Evolutionary conservation across 2,113 vertebrate species (phyloP).

Genomic region (Dascyllus trimaculatus): DNA sequence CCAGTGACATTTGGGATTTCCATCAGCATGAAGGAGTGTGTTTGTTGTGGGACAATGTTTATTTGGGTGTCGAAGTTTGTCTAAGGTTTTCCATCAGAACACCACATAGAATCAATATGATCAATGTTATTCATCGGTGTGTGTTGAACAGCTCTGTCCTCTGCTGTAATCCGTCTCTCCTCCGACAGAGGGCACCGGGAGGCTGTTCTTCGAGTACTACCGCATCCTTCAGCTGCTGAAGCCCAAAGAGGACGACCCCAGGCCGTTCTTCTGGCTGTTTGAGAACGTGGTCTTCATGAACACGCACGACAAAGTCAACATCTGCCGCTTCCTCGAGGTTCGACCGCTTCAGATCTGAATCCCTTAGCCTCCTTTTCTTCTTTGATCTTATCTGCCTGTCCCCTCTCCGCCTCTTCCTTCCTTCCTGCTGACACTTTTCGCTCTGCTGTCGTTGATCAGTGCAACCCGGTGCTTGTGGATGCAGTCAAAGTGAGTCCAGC

Average conservation of each 20-base stretch:
- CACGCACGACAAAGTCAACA: slow-evolving; percentile 90
- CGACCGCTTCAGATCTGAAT: background rate
- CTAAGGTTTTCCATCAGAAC: no score
- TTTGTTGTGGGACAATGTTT: no score
- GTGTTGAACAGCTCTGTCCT: no score
- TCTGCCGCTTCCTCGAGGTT: slow-evolving; percentile 96
- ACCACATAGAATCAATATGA: no score
- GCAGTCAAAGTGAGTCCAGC: slow-evolving; percentile 93
- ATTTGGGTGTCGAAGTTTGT: no score
- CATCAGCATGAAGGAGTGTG: no score
- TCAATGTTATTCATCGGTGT: no score
- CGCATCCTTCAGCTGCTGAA: slow-evolving; percentile 91
- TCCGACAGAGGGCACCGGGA: slow-evolving; percentile 90
- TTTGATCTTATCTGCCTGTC: fast-evolving
- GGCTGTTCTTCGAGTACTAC: slow-evolving; percentile 95
- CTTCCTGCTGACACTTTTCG: background rate
- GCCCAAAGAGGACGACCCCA: slow-evolving; percentile 89
- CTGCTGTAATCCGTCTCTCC: background rate
- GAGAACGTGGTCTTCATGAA: slow-evolving; percentile 96
- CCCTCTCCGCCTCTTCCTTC: fast-evolving
- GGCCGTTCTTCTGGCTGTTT: slow-evolving; percentile 96
- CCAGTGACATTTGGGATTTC: no score
- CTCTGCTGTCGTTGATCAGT: slow-evolving; percentile 79
- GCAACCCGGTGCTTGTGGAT: slow-evolving; percentile 94
- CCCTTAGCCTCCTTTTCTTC: no score